A percentile compares a stretch with the other conserved stretches of the same genome.
Conservation (phyloP, 1,140 invertebrate genomes). For the Mactra quadrangularis region DNA sequence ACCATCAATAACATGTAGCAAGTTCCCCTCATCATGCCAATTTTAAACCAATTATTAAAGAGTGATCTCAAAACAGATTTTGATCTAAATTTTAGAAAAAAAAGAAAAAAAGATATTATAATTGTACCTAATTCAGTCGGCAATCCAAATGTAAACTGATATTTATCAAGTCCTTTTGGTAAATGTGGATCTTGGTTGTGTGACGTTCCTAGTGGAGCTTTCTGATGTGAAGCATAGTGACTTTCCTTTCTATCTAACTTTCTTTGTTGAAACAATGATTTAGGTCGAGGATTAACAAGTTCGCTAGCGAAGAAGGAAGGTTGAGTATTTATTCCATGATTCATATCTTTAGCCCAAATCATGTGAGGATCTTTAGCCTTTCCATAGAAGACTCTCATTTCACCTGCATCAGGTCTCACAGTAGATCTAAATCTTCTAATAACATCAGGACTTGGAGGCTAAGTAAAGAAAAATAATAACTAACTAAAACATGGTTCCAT, state of each 20-base stretch:
- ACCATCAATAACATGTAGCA: too few species aligned
- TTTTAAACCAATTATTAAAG: too few species aligned
- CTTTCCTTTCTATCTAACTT: constrained; percentile 78
- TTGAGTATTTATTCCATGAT: constrained; percentile 80
- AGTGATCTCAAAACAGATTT: too few species aligned
- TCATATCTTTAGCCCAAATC: constrained; percentile 80
- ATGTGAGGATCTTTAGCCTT: constrained; percentile 81
- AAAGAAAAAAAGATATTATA: too few species aligned
- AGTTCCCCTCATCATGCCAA: too few species aligned
- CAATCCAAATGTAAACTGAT: constrained; percentile 80
- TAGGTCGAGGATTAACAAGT: constrained; percentile 79
- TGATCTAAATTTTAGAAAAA: too few species aligned
- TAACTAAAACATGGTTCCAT: background rate
- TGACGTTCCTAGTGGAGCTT: constrained; percentile 79
- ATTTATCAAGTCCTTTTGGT: constrained; percentile 74
- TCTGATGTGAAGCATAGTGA: constrained; percentile 76
- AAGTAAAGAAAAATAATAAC: constrained; percentile 37
- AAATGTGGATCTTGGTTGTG: constrained; percentile 76
- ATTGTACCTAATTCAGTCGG: constrained; percentile 79
- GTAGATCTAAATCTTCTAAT: constrained; percentile 79
- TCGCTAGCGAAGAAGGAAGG: constrained; percentile 73
- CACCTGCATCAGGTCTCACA: constrained; percentile 78
- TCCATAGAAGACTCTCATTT: constrained; percentile 81
- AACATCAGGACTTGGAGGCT: constrained; percentile 80
- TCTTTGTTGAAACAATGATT: constrained; percentile 79